Conservation (phyloP, 2,797 vertebrate species). For the Periparus ater region DNA sequence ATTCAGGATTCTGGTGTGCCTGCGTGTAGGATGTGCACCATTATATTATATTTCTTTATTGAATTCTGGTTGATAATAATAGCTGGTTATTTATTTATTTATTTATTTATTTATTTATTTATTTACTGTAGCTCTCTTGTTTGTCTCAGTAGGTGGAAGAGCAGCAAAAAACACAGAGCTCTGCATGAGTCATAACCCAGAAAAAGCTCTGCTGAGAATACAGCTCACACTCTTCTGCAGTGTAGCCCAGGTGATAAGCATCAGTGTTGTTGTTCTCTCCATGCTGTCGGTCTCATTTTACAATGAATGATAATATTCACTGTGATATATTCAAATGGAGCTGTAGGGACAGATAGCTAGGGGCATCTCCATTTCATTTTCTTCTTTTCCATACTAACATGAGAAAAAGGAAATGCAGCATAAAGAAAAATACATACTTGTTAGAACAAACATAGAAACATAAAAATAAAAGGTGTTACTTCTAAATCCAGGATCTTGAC, state of each 20-base stretch:
- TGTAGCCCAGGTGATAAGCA: neutral
- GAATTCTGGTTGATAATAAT: neutral
- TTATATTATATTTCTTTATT: neutral
- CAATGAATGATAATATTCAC: neutral
- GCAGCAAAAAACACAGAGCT: neutral
- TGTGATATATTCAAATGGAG: neutral
- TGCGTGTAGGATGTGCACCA: neutral
- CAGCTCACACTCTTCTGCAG: neutral
- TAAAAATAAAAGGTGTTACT: neutral
- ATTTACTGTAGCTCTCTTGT: neutral
- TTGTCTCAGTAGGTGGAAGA: neutral
- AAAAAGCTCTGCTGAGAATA: constrained; percentile 22
- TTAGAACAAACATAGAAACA: neutral
- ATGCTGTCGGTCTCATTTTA: neutral
- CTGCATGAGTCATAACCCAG: constrained; percentile 46
- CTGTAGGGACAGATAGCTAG: neutral
- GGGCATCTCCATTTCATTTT: neutral
- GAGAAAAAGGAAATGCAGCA: neutral
- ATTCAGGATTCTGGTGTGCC: neutral
- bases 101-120: neutral
- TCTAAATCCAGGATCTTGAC: neutral
- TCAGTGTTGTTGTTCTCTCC: neutral
- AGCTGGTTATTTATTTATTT: neutral
- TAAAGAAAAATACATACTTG: neutral
- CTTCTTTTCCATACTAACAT: neutral